Percentiles rank a stretch among this genome's conserved stretches.
Conservation (phyloP, 2,797 vertebrate genomes). For the Ceyx erithaca region DNA sequence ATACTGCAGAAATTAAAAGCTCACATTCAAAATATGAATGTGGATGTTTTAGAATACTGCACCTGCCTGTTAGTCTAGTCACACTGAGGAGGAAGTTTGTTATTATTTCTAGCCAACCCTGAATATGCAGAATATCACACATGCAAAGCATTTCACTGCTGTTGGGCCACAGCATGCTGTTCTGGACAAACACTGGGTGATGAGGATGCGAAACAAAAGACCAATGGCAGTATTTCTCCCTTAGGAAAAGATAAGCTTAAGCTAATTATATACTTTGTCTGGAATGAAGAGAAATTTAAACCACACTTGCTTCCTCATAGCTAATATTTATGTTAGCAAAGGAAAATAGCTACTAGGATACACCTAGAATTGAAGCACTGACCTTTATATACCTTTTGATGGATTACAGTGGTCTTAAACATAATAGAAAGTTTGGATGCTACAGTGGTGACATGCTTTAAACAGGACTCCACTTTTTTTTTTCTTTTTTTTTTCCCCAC, state of each 20-base stretch:
- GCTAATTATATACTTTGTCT: neutral
- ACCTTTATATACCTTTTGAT: neutral
- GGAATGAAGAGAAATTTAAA: neutral
- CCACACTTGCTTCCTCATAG: neutral
- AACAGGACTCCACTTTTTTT: neutral
- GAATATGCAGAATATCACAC: neutral
- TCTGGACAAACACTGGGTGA: neutral
- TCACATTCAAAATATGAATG: neutral
- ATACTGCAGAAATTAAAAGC: neutral
- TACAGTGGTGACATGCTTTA: neutral
- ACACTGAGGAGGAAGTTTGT: neutral
- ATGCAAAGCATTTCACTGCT: neutral
- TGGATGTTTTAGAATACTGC: rapidly evolving
- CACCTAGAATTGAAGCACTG: neutral
- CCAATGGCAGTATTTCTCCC: neutral
- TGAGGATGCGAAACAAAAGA: neutral
- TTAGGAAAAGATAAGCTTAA: neutral
- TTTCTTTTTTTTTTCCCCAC: neutral
- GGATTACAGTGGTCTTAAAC: neutral
- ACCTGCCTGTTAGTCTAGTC: neutral
- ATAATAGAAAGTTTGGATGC: neutral
- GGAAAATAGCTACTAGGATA: neutral
- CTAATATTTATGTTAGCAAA: neutral
- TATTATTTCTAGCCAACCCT: neutral
- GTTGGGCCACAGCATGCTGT: neutral